phyloP scores from a whole-genome alignment of 37 sponge, comb jelly and placozoan genomes.

The Corticium candelabrum region DNA sequence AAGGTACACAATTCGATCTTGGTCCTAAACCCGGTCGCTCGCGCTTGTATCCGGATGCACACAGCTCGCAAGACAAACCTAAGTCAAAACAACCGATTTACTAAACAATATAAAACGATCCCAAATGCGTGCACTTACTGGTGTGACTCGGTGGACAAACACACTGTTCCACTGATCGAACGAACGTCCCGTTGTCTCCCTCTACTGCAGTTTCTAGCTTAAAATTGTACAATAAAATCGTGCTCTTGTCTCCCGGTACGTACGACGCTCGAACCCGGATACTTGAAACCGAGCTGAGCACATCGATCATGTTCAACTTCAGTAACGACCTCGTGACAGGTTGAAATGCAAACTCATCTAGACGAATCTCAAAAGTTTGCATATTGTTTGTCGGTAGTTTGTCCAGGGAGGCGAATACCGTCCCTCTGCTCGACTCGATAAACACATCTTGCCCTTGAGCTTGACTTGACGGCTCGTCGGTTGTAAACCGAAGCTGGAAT shows the following conservation, averaged over 20 bases:
- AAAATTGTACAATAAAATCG: background rate
- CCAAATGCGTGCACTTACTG: no score
- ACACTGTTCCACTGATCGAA: background rate
- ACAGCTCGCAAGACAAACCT: background rate
- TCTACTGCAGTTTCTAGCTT: background rate
- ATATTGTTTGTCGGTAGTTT: no score
- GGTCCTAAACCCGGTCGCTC: background rate
- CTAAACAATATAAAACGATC: no score
- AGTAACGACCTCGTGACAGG: no score
- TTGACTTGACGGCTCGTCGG: no score
- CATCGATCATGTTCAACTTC: background rate
- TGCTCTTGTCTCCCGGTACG: background rate
- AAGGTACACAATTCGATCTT: background rate
- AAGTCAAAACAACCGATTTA: no score
- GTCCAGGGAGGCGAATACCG: no score
- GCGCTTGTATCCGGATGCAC: background rate
- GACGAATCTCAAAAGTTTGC: no score
- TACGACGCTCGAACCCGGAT: background rate
- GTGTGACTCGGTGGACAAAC: background rate
- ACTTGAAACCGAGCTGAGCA: background rate
- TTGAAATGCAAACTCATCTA: no score
- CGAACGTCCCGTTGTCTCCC: background rate
- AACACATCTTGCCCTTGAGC: no score
- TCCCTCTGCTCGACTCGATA: no score
- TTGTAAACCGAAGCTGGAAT: no score